Evolutionary conservation across 2,113 vertebrate species (phyloP).

Genomic region (Microcebus murinus): DNA sequence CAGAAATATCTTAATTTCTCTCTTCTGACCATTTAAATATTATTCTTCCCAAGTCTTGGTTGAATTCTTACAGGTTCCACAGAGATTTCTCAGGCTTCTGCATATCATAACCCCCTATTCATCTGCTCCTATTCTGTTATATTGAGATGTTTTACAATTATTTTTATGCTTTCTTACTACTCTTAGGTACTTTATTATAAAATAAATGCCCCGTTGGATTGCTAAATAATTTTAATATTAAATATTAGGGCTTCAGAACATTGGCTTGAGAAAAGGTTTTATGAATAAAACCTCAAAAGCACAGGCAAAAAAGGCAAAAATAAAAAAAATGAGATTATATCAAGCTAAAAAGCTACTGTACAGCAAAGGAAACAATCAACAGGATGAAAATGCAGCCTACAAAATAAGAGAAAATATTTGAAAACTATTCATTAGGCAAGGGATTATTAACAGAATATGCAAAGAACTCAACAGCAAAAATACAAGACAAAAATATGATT

Average conservation of each 20-base stretch:
- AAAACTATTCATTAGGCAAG: not conserved
- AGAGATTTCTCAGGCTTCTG: not conserved
- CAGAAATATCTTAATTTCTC: not conserved
- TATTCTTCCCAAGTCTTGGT: not conserved
- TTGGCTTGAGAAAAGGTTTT: not conserved
- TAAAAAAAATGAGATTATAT: not conserved
- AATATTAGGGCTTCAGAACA: not conserved
- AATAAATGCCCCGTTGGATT: not conserved
- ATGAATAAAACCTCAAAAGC: not conserved
- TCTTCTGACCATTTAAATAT: not conserved
- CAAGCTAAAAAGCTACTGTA: not conserved
- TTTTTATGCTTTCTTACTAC: not conserved
- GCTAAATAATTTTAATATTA: not conserved
- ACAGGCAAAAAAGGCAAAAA: not conserved
- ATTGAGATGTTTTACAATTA: not conserved
- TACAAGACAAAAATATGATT: not conserved
- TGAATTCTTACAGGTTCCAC: not conserved
- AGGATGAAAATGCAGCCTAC: not conserved
- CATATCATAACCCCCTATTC: fast-evolving
- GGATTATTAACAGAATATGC: not conserved
- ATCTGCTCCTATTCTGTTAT: not conserved
- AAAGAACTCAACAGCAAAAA: not conserved
- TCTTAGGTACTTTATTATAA: not conserved
- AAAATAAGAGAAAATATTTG: not conserved
- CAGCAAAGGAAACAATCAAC: not conserved